A percentile compares a stretch with the other conserved stretches of the same genome.
These are phyloP conservation scores for Metallyticus violacea DNA, from an alignment of 2,888 invertebrate species.

Conservation along the genomic window DNA sequence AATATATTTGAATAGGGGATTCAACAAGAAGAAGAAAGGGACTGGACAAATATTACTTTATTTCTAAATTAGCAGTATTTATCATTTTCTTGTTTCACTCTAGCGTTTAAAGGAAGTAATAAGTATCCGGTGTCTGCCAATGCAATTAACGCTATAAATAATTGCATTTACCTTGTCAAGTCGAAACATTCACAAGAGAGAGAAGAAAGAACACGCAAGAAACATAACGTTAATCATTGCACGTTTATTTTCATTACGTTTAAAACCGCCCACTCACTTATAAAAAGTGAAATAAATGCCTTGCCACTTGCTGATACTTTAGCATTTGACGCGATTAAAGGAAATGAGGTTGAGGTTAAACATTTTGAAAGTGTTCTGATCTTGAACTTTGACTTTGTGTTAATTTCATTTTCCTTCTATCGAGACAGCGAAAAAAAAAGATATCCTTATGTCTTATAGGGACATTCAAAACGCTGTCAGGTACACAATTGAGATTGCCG, in stretches of 20 bases:
- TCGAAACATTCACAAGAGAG: background rate
- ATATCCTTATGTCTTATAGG: background rate
- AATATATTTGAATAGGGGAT: too few relatives aligned
- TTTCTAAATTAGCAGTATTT: too few relatives aligned
- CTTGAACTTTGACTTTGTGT: background rate
- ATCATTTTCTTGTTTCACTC: too few relatives aligned
- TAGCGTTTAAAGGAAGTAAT: too few relatives aligned
- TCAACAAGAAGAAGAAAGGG: too few relatives aligned
- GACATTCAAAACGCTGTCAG: background rate
- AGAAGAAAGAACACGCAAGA: background rate
- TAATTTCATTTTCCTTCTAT: too few relatives aligned
- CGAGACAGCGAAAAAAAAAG: too few relatives aligned
- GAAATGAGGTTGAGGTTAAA: background rate
- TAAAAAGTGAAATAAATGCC: background rate
- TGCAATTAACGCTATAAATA: background rate
- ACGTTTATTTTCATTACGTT: background rate
- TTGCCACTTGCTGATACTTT: background rate
- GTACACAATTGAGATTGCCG: too few relatives aligned
- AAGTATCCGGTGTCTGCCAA: too few relatives aligned
- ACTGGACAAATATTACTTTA: too few relatives aligned
- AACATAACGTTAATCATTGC: background rate
- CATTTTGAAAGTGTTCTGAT: background rate
- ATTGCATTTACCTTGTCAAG: background rate
- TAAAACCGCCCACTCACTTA: too few relatives aligned
- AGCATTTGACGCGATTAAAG: background rate